Evolutionary conservation across 2,113 vertebrate genomes (phyloP).

Genomic region (Otocyon megalotis): DNA sequence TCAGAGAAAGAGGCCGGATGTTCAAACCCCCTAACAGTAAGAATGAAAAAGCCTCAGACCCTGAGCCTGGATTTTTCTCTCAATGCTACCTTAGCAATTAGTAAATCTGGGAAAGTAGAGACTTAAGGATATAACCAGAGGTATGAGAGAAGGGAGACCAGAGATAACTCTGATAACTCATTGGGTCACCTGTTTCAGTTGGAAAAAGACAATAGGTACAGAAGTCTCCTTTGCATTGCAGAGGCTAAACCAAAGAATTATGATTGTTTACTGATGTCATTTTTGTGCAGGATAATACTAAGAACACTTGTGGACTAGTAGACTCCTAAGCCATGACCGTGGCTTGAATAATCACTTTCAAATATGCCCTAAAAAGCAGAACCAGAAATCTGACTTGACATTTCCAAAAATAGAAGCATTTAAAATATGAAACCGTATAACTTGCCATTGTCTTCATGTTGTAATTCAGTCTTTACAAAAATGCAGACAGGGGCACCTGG

Average conservation of each 20-base stretch:
- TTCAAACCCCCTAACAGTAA: background rate
- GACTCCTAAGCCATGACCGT: background rate
- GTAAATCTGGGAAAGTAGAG: background rate
- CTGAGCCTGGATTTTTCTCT: background rate
- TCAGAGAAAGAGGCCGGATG: background rate
- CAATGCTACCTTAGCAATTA: background rate
- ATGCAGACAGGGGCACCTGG: background rate
- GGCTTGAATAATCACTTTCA: constrained; percentile 16
- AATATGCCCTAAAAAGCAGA: background rate
- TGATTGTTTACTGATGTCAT: constrained; percentile 31
- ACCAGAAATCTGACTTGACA: background rate
- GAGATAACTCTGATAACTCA: constrained; percentile 9
- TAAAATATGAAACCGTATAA: constrained; percentile 16
- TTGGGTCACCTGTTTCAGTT: constrained; percentile 17
- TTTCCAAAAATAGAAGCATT: constrained; percentile 49
- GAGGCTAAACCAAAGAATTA: constrained; percentile 56
- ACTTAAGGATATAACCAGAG: background rate
- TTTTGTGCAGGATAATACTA: background rate
- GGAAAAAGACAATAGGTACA: background rate
- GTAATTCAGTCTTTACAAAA: constrained; percentile 59
- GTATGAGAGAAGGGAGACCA: constrained; percentile 22
- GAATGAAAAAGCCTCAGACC: background rate
- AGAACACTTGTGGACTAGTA: background rate
- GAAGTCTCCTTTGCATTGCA: constrained; percentile 12
- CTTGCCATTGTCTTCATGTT: background rate